Evolutionary conservation across 2,888 invertebrate species (phyloP), one percentile per base, ranked within the genome.

Genomic region (Caenorhabditis japonica): DNA sequence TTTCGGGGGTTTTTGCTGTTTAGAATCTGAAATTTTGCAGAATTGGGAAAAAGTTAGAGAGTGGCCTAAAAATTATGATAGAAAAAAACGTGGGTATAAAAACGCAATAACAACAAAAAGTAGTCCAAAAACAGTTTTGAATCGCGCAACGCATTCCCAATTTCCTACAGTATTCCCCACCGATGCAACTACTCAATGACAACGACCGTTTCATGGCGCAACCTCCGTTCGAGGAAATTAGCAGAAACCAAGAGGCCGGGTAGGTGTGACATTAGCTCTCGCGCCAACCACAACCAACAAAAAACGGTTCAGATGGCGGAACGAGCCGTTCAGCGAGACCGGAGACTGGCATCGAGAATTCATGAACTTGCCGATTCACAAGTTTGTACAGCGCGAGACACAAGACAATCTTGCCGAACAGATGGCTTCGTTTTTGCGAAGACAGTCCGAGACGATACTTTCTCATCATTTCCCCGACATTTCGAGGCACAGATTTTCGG

Each of bases 361-460:
- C 52, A 30, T 49, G 41, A 58, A 68, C 27, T 38, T 69, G 19
- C 68, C 68, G 5, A 53, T 74, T 34, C 68, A 74, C 23, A 61
- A 61, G 23, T 70, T 61, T 33, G 71, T 56, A 13, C 71, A 58
- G 41, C 62, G 55, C 13, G 60, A 70, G 30, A 53, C 55, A 10
- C 59, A 64, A 60, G 56, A 76, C 43, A 58, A 71, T 41, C 46
- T 79, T 10, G 70, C 74, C 10, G 79, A 79, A 41, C 61, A 64
- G 23, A 79, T 79, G 76, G 69, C 76, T 0, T 46, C 64, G 5
- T 74, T 75, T 30, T 53, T 79, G 4, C 62, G 79, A 13, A 23
- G 66, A 38, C 66, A 75, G 36, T 76, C 79, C 4, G 73, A 79
- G 55, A 41, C 62, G 1, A 75, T 79, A 23, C 41, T 79, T 12